Conservation (phyloP, 2,113 vertebrate species). For the Apodemus sylvaticus region DNA sequence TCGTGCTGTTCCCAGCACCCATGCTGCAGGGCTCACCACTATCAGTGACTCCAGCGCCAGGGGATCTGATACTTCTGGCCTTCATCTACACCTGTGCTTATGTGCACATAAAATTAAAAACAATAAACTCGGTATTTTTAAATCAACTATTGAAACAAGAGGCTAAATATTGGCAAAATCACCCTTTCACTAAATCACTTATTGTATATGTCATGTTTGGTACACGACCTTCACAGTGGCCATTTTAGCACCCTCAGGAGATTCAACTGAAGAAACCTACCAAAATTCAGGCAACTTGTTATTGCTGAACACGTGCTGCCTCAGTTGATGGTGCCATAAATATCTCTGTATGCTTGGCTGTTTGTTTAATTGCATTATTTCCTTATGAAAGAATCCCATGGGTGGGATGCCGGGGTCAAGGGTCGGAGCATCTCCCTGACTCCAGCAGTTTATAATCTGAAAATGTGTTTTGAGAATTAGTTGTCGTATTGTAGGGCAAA, state of each 20-base stretch:
- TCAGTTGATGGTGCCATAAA: slow-evolving; percentile 55
- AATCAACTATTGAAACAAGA: neutral
- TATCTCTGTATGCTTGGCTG: slow-evolving; percentile 54
- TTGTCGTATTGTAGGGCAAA: slow-evolving; percentile 66
- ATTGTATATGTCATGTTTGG: neutral
- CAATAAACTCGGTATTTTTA: neutral
- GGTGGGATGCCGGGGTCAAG: slow-evolving; percentile 58
- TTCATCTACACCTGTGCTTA: neutral
- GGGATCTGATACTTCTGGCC: neutral
- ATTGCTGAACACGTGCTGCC: neutral
- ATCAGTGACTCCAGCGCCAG: neutral
- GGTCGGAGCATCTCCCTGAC: slow-evolving; percentile 59
- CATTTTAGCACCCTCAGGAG: slow-evolving; percentile 1
- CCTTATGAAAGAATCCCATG: slow-evolving; percentile 67
- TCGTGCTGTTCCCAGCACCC: neutral
- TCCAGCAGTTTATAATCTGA: slow-evolving; percentile 63
- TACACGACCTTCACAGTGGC: neutral
- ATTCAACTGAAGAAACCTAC: neutral
- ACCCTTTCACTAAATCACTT: neutral
- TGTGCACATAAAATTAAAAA: neutral
- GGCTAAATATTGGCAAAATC: neutral
- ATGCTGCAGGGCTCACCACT: neutral
- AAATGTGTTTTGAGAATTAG: slow-evolving; percentile 69
- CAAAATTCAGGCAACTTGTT: slow-evolving; percentile 37
- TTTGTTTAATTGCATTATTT: slow-evolving; percentile 69